A percentile compares a stretch with the other conserved stretches of the same genome.
Evolutionary conservation across 37 sponge, comb jelly and placozoan genomes (phyloP).

Genomic region (Crambe crambe): DNA sequence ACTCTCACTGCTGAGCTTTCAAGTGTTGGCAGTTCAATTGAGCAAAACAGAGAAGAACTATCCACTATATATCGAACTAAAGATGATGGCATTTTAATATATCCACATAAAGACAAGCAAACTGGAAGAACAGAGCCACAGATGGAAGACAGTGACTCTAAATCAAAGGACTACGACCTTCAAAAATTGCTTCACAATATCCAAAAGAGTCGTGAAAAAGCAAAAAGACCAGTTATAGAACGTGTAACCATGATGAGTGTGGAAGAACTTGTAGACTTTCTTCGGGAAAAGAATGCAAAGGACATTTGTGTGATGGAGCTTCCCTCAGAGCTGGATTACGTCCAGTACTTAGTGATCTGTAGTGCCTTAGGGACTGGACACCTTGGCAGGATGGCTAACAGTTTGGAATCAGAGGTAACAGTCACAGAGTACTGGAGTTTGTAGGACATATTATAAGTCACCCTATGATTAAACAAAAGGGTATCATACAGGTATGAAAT

Average conservation of each 20-base stretch:
- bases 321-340: conserved; percentile 54
- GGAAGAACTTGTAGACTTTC: conserved; percentile 69
- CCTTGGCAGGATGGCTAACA: conserved; percentile 57
- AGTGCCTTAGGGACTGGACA: conserved; percentile 68
- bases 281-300: conserved; percentile 48
- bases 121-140: too few relatives aligned
- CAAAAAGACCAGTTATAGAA: not conserved
- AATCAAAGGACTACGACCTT: not conserved
- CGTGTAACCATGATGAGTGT: conserved; percentile 46
- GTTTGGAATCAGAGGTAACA: conserved; percentile 63
- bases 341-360: conserved; percentile 64
- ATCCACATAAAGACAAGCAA: too few relatives aligned
- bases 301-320: conserved; percentile 69
- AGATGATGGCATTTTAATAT: too few relatives aligned
- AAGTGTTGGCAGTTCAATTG: too few relatives aligned
- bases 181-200: not conserved
- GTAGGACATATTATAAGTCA: not conserved
- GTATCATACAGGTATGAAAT: not conserved
- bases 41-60: too few relatives aligned
- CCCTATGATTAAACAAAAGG: too few relatives aligned
- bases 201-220: not conserved
- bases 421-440: not conserved
- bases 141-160: not conserved
- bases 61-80: too few relatives aligned
- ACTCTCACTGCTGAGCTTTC: too few relatives aligned